Base-by-base conservation (phyloP, 2,797 vertebrate genomes). In the Mastacembelus armatus region DNA sequence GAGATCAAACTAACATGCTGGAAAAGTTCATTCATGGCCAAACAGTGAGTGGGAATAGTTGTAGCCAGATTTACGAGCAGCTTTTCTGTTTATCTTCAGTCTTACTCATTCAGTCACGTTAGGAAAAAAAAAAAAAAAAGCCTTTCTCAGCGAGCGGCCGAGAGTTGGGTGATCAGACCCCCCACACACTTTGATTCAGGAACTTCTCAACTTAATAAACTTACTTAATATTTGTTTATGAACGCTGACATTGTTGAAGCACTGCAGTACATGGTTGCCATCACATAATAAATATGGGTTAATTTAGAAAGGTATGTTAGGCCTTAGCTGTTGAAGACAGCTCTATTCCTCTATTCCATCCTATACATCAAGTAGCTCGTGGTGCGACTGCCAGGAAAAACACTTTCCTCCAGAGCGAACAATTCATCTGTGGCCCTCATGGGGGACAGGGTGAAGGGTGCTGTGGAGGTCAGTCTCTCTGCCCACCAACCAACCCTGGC, bases 311-410 rank as follows among this genome's bases (percentile, higher is more conserved):
- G 76, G 79, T 77, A 79, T 73, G 61, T 72, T 49, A 43, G 71
- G 60, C 51, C 59, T 57, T 49, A 69, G 75, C 64, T 48, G 57
- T 74, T 59, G 14, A 47, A 83, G 77, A 83, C 78, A 65, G 70
- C 67, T 61, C 67, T 48, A 70, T 78, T 83, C 74, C 47, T n/a
- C n/a, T n/a, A n/a, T n/a, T n/a, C n/a, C n/a, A n/a, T n/a, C n/a
- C n/a, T n/a, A n/a, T n/a, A n/a, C n/a, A 38, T 56, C 26, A 21
- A 81, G 74, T 33, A 43, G 76, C 71, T 73, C 7, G 0, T 49
- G 24, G 50, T 1, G 33, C 50, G 44, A 65, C 66, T 80, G 89
- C 89, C 90, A 91, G 89, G 73, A 87, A 90, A 90, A 91, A 90
- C 85, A 87, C 81, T 88, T 86, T 71, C 62, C 44, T 66, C 88